Conservation (phyloP, 2,888 invertebrate genomes). For the Drosophila putrida region DNA sequence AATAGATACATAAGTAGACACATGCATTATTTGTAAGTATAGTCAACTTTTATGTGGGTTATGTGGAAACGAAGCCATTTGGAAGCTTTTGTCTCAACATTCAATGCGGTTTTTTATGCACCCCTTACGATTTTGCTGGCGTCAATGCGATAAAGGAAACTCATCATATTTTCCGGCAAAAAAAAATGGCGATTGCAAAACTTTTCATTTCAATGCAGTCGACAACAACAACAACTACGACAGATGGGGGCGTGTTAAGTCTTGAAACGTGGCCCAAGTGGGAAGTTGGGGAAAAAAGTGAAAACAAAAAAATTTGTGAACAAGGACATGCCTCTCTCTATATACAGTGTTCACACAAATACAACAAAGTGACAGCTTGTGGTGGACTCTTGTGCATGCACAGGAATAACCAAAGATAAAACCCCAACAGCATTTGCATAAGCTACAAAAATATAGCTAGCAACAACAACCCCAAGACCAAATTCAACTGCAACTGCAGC, state of each 20-base stretch:
- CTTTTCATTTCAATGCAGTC: slow-evolving; percentile 64
- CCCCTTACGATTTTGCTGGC: slow-evolving; percentile 51
- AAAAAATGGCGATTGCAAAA: slow-evolving; percentile 28
- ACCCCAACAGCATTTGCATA: slow-evolving; percentile 44
- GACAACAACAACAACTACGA: slow-evolving; percentile 14
- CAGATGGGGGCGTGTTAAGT: slow-evolving; percentile 43
- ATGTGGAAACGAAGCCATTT: slow-evolving; percentile 59
- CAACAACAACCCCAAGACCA: slow-evolving; percentile 3
- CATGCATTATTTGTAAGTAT: slow-evolving; percentile 22
- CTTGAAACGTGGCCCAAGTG: slow-evolving; percentile 48
- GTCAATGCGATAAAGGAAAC: slow-evolving; percentile 61
- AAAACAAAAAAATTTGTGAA: slow-evolving; percentile 49
- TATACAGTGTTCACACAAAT: slow-evolving; percentile 1
- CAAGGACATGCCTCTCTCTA: slow-evolving; percentile 52
- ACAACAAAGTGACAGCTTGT: slow-evolving; percentile 14
- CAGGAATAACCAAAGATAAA: slow-evolving; percentile 38
- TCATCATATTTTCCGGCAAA: slow-evolving; percentile 55
- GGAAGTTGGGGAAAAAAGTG: slow-evolving; percentile 49
- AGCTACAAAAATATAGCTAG: slow-evolving; percentile 8
- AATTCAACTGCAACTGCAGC: slow-evolving; percentile 10
- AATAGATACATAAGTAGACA: slow-evolving; percentile 6
- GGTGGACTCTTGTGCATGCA: slow-evolving; percentile 43
- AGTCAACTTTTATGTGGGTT: slow-evolving; percentile 56
- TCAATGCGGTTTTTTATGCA: slow-evolving; percentile 47
- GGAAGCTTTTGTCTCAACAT: slow-evolving; percentile 53